Evolutionary conservation across 2,888 invertebrate genomes (phyloP), one percentile per base, ranked within the genome.

Genomic region (Chydorus sphaericus): DNA sequence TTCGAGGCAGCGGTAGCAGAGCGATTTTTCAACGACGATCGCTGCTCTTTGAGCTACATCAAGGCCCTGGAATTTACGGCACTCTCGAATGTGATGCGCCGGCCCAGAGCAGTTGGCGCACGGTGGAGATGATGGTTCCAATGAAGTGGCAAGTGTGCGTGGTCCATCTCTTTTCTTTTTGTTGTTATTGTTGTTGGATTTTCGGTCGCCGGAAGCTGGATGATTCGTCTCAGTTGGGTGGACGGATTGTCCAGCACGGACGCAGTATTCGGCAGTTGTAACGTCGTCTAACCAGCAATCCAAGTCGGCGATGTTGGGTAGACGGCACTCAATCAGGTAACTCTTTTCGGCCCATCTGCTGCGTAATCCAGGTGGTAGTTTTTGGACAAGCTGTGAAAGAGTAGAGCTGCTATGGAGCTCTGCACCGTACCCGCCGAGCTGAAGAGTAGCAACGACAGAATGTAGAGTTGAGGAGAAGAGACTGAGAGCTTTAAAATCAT

Each of bases 1-100:
- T n/a, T 14, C 20, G 20, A 54, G 36, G 26, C 54, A 54, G 16
- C 54, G 29, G 36, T 38, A 18, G 39, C 54, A 54, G 37, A 28
- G 31, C 3, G 26, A n/a, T 16, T 38, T 10, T 7, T 38, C 16
- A 26, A 29, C 39, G 7, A 39, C 54, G 14, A 54, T 10, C 16
- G 26, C 16, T 4, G 31, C n/a, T 14, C 28, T 38, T 28, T 39
- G n/a, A 1, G 36, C 11, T 7, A 31, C 30, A 11, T 20, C 8
- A 8, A 54, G 7, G 4, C n/a, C 37, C 18, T 29, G 11, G 28
- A 54, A 39, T 39, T 39, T 54, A 6, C 28, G 7, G 39, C 54
- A 54, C 1, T 23, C 18, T 5, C 8, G 3, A 2, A 54, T n/a
- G 2, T 2, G 54, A 16, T 54, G 54, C 14, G 23, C 26, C n/a